Percentiles rank a stretch among this genome's conserved stretches.
phyloP scores from a whole-genome alignment of 2,797 vertebrate species.

The Melanotaenia nigrans region DNA sequence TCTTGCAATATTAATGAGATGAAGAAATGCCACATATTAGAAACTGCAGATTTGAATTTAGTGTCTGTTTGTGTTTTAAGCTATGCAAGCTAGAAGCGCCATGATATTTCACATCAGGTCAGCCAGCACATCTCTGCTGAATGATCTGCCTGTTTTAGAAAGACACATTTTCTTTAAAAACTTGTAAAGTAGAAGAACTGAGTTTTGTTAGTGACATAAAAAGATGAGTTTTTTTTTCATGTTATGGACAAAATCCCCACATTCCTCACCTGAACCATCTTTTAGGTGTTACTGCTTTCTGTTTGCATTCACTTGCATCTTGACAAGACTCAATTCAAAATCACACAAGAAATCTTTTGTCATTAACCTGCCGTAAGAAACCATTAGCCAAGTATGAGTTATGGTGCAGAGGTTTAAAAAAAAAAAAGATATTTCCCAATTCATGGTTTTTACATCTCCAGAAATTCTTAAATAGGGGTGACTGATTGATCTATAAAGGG shows the following conservation, averaged over 20 bases:
- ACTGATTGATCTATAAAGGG: background rate
- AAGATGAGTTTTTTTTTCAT: conserved; percentile 4
- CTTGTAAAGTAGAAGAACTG: conserved; percentile 84
- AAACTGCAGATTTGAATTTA: background rate
- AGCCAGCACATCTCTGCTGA: conserved; percentile 16
- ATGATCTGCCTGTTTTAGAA: background rate
- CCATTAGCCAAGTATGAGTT: background rate
- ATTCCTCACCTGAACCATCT: conserved; percentile 25
- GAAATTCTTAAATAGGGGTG: background rate
- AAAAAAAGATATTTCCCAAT: background rate
- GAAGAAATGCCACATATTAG: background rate
- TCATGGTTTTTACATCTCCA: too few relatives aligned
- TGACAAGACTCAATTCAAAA: conserved; percentile 1
- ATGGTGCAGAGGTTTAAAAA: too few relatives aligned
- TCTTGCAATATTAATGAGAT: background rate
- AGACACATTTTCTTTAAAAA: conserved; percentile 19
- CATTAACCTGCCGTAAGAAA: background rate
- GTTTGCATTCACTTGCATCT: conserved; percentile 24
- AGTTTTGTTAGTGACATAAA: conserved; percentile 68
- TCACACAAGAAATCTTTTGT: background rate
- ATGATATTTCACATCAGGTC: conserved; percentile 10
- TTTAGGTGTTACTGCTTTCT: conserved; percentile 4
- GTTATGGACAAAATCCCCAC: conserved; percentile 14
- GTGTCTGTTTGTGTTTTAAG: background rate
- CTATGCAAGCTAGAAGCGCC: background rate